These are phyloP conservation scores for Batillaria attramentaria DNA, from an alignment of 1,140 invertebrate genomes.

Conservation along the genomic window DNA sequence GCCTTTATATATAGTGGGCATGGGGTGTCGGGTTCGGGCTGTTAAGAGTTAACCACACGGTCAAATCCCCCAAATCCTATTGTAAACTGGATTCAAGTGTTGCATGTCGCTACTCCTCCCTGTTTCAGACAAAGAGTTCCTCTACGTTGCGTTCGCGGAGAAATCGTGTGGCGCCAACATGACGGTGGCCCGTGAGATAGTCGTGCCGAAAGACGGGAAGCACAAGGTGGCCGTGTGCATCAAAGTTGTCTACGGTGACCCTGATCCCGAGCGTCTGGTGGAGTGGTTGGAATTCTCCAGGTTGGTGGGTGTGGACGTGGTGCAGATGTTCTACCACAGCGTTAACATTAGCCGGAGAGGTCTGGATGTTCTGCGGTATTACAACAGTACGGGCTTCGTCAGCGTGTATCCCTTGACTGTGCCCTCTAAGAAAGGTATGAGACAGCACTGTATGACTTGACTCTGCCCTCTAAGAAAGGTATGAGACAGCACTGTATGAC, in stretches of 20 bases:
- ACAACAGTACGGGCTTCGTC: not conserved
- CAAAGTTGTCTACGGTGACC: not conserved
- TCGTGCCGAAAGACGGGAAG: not conserved
- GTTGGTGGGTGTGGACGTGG: not conserved
- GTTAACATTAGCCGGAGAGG: not conserved
- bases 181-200: not conserved
- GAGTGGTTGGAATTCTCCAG: slow-evolving; percentile 2
- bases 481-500: too few relatives aligned
- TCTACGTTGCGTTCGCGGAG: not conserved
- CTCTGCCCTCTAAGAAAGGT: too few relatives aligned
- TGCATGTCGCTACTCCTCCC: too few relatives aligned
- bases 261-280: not conserved
- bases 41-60: too few relatives aligned
- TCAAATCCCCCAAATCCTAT: too few relatives aligned
- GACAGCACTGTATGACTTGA: too few relatives aligned
- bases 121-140: too few relatives aligned
- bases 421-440: not conserved
- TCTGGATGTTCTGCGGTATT: not conserved
- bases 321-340: slow-evolving; percentile 3
- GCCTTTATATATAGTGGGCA: too few relatives aligned
- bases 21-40: too few relatives aligned
- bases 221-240: not conserved
- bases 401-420: not conserved
- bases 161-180: not conserved
- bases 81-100: too few relatives aligned